Evolutionary conservation across 2,113 vertebrate genomes (phyloP).

Genomic region (Albula glossodonta): DNA sequence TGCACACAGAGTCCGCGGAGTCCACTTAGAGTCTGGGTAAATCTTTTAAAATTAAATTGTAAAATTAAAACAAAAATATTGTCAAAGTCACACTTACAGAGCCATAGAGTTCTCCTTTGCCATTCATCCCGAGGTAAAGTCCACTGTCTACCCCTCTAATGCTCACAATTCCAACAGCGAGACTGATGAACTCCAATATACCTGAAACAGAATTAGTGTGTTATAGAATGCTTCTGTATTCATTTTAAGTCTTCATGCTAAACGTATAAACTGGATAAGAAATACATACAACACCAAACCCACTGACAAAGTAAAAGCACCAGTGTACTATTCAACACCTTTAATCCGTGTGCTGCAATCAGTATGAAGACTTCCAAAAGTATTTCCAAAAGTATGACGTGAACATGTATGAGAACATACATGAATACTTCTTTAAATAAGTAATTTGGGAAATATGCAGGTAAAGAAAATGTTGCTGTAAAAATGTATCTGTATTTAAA

Average conservation of each 20-base stretch:
- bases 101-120: constrained; percentile 90
- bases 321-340: neutral
- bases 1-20: neutral
- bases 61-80: neutral
- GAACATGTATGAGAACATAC: neutral
- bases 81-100: constrained; percentile 79
- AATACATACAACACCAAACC: neutral
- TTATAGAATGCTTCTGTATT: neutral
- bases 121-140: constrained; percentile 96
- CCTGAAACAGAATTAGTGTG: constrained; percentile 66
- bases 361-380: neutral
- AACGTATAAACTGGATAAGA: neutral
- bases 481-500: neutral
- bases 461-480: neutral
- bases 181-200: constrained; percentile 98
- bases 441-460: neutral
- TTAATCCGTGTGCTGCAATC: neutral
- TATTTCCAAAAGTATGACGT: neutral
- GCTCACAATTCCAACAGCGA: constrained; percentile 97
- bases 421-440: neutral
- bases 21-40: no score
- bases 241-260: neutral
- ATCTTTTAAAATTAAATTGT: no score
- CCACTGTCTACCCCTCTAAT: constrained; percentile 98
- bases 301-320: neutral